Conservation (phyloP, 64 coral and sea anemone species). For the Trachythela sp. region DNA sequence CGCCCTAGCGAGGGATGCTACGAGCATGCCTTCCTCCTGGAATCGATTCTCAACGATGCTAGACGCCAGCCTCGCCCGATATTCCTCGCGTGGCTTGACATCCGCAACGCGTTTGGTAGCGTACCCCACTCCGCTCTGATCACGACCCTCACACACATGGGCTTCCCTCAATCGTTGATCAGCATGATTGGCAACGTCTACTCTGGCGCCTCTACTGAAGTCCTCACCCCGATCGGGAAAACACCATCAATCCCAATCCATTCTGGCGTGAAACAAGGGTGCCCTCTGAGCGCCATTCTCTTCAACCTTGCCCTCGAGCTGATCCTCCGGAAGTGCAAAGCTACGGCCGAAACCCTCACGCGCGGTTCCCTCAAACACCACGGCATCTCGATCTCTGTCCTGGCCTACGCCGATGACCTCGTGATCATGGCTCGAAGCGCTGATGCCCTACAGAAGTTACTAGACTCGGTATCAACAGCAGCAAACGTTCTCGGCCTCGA, state of each 20-base stretch:
- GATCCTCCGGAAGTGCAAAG: background rate
- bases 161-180: background rate
- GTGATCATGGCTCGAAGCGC: background rate
- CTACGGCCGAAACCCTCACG: background rate
- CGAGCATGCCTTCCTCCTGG: too few species aligned
- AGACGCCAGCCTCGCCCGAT: background rate
- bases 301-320: background rate
- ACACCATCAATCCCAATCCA: background rate
- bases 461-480: background rate
- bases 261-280: background rate
- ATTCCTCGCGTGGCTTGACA: background rate
- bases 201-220: background rate
- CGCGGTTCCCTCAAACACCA: background rate
- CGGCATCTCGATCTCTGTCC: background rate
- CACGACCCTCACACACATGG: background rate
- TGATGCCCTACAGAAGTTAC: background rate
- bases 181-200: background rate
- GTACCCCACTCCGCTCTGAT: too few species aligned
- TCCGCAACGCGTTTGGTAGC: too few species aligned
- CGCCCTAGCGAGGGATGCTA: too few species aligned
- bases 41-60: too few species aligned
- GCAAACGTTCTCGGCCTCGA: background rate
- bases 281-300: background rate
- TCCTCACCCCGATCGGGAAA: background rate
- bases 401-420: background rate